Evolutionary conservation across 2,797 vertebrate genomes (phyloP).

Genomic region (Dicrostonyx torquatus): DNA sequence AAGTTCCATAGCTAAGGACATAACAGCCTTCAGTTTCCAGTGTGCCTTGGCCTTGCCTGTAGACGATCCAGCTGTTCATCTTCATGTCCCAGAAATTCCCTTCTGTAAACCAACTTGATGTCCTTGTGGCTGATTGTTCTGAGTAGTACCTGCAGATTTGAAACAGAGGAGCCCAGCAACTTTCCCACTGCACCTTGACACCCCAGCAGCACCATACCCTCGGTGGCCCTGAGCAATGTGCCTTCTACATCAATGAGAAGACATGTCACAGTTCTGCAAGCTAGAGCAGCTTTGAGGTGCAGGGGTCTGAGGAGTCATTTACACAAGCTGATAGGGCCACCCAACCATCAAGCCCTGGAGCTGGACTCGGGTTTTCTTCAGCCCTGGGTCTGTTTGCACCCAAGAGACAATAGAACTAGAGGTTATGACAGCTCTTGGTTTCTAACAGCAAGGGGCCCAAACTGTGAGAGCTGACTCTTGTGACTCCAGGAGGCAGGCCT

Average conservation of each 20-base stretch:
- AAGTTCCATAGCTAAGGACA: neutral
- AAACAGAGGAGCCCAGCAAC: neutral
- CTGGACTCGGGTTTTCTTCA: neutral
- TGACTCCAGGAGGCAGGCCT: neutral
- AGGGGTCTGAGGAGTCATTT: neutral
- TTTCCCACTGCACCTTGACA: neutral
- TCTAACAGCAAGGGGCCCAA: neutral
- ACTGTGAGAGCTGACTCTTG: neutral
- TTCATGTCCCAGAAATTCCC: neutral
- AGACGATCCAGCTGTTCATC: neutral
- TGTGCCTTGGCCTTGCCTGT: neutral
- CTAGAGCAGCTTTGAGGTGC: neutral
- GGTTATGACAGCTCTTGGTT: neutral
- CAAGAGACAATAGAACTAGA: neutral
- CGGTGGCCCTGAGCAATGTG: neutral
- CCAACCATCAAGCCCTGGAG: no score
- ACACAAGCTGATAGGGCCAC: rapidly evolving
- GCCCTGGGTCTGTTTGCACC: neutral
- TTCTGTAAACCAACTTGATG: neutral
- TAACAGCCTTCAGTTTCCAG: neutral
- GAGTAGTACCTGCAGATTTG: neutral
- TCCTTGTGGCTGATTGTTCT: neutral
- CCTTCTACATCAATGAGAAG: neutral
- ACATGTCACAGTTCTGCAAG: neutral
- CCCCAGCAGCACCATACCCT: neutral